Base-by-base conservation (phyloP, 2,888 invertebrate species). In the Chydorus sphaericus region DNA sequence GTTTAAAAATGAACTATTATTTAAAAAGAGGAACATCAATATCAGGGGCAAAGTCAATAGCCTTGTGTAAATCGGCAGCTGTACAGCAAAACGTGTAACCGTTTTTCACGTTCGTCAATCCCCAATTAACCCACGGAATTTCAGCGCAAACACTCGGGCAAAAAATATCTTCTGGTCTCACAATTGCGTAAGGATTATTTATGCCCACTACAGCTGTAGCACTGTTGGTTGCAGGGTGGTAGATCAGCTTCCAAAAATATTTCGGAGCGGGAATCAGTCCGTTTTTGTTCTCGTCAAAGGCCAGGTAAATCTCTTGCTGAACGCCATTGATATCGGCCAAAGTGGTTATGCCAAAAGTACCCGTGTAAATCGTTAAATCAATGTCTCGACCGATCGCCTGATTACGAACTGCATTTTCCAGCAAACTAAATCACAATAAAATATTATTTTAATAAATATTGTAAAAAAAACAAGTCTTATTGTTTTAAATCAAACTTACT, bases 181-280 rank as follows among this genome's bases (percentile, higher is more conserved):
- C 33, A 10, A 14, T 7, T 4, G 16, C 28, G 37, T 53, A 48
- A 11, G 81, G 81, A 64, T 82, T 80, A 68, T 82, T 82, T 56
- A 79, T 73, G 48, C 77, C 75, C 5, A 82, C 64, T 62, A 81
- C 76, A 2, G 76, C 81, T 1, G 78, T 72, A 1, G 78, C 81
- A 4, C 72, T 65, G 8, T 72, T 69, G 1, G 66, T 69, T 0
- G 63, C 63, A 1, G 73, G 69, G 57, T 81, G 76, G 62, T 78
- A 76, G 1, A 76, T 72, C 3, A 80, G 75, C 63, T 78, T 79
- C 74, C 77, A 81, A 59, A 70, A 77, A n/a, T 77, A 57, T 62
- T 69, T 70, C 1, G 79, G 79, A 7, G 78, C 75, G 0, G 78
- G 77, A 50, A 79, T 70, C 2, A 69, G 70, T 1, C 71, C 65